phyloP scores from a whole-genome alignment of 2,888 invertebrate genomes.

The Scaptomyza polygonia region DNA sequence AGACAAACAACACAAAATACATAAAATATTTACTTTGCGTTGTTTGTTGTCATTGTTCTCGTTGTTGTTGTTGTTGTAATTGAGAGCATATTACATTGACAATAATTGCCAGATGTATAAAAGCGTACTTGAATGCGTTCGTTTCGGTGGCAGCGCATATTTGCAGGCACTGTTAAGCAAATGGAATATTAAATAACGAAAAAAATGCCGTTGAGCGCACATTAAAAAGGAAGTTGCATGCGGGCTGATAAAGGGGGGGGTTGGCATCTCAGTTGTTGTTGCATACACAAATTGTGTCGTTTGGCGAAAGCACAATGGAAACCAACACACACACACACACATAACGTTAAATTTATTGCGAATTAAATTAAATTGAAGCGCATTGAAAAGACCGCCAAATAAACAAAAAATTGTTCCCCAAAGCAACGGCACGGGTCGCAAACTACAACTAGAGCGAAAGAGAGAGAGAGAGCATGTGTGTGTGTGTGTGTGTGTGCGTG shows the following conservation, averaged over 20 bases:
- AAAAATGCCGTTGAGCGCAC: constrained; percentile 20
- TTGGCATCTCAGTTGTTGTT: background rate
- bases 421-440: constrained; percentile 47
- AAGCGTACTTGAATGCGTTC: constrained; percentile 10
- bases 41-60: constrained; percentile 29
- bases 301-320: constrained; percentile 31
- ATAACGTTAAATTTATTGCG: constrained; percentile 74
- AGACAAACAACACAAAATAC: background rate
- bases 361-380: constrained; percentile 80
- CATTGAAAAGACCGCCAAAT: constrained; percentile 69
- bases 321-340: background rate
- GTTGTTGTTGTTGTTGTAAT: constrained; percentile 30
- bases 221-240: constrained; percentile 74
- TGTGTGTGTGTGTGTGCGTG: constrained; percentile 11
- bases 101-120: constrained; percentile 39
- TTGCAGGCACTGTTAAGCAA: constrained; percentile 54
- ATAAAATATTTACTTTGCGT: background rate
- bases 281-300: constrained; percentile 40
- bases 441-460: background rate
- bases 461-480: constrained; percentile 6
- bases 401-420: constrained; percentile 14
- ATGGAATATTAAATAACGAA: constrained; percentile 42
- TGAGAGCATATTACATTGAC: constrained; percentile 32
- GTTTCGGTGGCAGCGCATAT: constrained; percentile 21
- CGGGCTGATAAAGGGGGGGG: constrained; percentile 20